Base-by-base conservation (phyloP, 2,888 invertebrate genomes). In the Amphipyra berbera region DNA sequence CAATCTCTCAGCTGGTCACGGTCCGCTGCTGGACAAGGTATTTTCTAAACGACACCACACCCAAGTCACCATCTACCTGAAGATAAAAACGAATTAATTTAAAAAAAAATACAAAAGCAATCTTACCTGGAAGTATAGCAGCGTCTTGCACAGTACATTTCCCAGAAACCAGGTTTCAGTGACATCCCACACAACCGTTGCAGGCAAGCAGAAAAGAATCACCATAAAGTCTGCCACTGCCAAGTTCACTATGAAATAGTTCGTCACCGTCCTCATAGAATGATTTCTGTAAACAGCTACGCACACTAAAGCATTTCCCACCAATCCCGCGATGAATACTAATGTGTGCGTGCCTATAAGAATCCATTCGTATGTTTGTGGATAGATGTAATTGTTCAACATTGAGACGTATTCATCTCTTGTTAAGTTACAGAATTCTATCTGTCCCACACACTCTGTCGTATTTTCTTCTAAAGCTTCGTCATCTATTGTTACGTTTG, bases 111-210 rank as follows among this genome's bases (percentile, higher is more conserved):
- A 30, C 6, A 30, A 30, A 30, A 30, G 27, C 6, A 30, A 41
- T 38, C 53, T 67, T 91, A 98, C 99, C 97, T 99, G 99, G 71
- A 98, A 96, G 88, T 98, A 98, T 0, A 97, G 95, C 47, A 98
- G 96, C 68, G 97, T 95, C 90, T 98, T 98, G 95, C 99, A 99
- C 89, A 98, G 95, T 0, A 95, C 93, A 9, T 96, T 95, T 0
- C 98, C 98, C 76, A 99, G 95, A 90, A 98, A 98, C 98, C 99
- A 99, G 0, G 99, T 98, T 86, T 98, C 97, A 0, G 98, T 98
- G 12, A 98, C 97, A 88, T 99, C 98, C 97, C 98, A 98, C 0
- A 98, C 89, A 6, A 98, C 97, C 0, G 98, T 97, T 0, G 98
- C 97, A 0, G 98, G 98, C 67, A 99, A 95, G 88, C 99, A 99